phyloP scores from a whole-genome alignment of 2,113 vertebrate species.

The Benitochromis conjunctus region DNA sequence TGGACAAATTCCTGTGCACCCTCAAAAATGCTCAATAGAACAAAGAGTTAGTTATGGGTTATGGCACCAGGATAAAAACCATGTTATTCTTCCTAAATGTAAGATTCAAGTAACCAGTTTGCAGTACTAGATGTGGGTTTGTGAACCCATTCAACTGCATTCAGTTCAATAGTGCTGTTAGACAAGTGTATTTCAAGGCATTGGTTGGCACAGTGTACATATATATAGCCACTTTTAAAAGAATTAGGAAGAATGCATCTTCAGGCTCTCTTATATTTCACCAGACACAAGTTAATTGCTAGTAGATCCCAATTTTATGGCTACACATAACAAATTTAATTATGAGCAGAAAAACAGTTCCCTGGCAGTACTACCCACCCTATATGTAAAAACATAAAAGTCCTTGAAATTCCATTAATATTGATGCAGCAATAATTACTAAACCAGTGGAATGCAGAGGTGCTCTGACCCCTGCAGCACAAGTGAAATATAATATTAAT shows the following conservation, averaged over 20 bases:
- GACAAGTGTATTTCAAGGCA: neutral
- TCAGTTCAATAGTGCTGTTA: neutral
- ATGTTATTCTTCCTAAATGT: neutral
- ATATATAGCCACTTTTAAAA: neutral
- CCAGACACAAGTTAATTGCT: neutral
- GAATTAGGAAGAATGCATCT: neutral
- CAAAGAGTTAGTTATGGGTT: neutral
- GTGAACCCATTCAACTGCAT: neutral
- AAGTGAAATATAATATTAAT: neutral
- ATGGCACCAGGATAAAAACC: neutral
- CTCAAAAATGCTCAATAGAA: neutral
- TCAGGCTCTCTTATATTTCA: neutral
- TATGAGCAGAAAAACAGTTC: neutral
- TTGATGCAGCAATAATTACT: conserved; percentile 41
- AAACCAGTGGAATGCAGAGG: conserved; percentile 29
- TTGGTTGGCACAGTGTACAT: neutral
- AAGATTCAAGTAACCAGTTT: neutral
- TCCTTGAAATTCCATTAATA: conserved; percentile 41
- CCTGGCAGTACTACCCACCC: neutral
- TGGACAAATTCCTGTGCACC: neutral
- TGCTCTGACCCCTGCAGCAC: neutral
- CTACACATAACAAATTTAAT: neutral
- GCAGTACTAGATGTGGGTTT: neutral
- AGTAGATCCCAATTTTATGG: neutral
- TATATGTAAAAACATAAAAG: conserved; percentile 18